Evolutionary conservation across 2,888 invertebrate genomes (phyloP).

Genomic region (Eilema sororculum): DNA sequence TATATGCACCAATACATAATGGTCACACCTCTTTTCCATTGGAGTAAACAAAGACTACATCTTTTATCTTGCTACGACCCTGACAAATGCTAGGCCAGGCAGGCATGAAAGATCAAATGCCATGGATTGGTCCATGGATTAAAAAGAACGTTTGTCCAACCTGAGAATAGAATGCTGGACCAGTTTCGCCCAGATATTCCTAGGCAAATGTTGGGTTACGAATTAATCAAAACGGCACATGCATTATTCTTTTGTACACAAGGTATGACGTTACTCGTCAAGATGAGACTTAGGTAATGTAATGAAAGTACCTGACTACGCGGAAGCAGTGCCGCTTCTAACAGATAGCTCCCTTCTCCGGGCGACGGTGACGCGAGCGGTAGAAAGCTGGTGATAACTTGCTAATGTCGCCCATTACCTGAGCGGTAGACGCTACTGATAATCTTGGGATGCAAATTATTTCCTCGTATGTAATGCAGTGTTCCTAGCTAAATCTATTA

Average conservation of each 20-base stretch:
- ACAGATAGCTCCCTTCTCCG: not conserved
- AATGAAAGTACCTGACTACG: conserved; percentile 4
- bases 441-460: not conserved
- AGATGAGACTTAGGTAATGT: not conserved
- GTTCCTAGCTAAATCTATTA: not conserved
- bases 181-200: not conserved
- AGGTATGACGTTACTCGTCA: not conserved
- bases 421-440: not conserved
- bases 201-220: not conserved
- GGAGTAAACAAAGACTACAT: no score
- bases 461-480: not conserved
- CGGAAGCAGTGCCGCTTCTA: conserved; percentile 3
- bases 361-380: not conserved
- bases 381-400: conserved; percentile 9
- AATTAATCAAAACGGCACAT: not conserved
- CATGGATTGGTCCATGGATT: no score
- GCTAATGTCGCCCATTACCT: conserved; percentile 6
- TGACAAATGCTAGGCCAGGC: no score
- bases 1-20: no score
- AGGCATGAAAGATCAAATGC: no score
- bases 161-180: no score
- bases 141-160: no score
- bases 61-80: no score
- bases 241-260: not conserved
- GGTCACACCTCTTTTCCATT: no score